Evolutionary conservation across 2,888 invertebrate genomes (phyloP).

Genomic region (Orchesellides sinensis): DNA sequence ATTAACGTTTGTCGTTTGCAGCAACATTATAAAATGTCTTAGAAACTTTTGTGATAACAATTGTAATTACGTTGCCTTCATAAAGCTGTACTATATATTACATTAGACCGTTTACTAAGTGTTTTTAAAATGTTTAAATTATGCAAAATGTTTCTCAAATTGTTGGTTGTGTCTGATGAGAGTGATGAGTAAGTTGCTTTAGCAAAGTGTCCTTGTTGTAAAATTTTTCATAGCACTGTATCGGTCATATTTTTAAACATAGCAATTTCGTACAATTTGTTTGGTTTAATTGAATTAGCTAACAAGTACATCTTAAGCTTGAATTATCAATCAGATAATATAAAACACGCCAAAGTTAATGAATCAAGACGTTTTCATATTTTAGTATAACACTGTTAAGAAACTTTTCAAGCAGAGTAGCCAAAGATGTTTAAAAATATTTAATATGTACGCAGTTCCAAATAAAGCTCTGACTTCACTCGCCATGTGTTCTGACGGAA

Average conservation of each 20-base stretch:
- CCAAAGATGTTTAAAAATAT: no score
- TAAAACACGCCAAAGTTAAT: no score
- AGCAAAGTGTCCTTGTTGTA: slow-evolving; percentile 12
- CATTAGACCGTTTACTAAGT: no score
- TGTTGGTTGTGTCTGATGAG: background rate
- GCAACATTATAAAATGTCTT: background rate
- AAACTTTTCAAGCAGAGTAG: no score
- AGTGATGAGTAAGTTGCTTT: background rate
- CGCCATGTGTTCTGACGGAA: no score
- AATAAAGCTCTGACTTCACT: no score
- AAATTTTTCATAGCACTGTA: background rate
- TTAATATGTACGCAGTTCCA: no score
- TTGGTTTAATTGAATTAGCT: background rate
- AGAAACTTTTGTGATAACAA: slow-evolving; percentile 55
- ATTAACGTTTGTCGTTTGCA: background rate
- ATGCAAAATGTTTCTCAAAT: no score
- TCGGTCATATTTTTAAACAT: background rate
- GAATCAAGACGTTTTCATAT: no score
- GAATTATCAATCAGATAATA: no score
- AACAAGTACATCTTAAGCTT: background rate
- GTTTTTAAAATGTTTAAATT: background rate
- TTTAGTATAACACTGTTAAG: no score
- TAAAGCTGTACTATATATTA: slow-evolving; percentile 29
- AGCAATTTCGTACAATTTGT: no score
- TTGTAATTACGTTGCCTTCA: slow-evolving; percentile 54